Evolutionary conservation across 2,113 vertebrate genomes (phyloP), one percentile per base, ranked within the genome.

Genomic region (Podilymbus podiceps): DNA sequence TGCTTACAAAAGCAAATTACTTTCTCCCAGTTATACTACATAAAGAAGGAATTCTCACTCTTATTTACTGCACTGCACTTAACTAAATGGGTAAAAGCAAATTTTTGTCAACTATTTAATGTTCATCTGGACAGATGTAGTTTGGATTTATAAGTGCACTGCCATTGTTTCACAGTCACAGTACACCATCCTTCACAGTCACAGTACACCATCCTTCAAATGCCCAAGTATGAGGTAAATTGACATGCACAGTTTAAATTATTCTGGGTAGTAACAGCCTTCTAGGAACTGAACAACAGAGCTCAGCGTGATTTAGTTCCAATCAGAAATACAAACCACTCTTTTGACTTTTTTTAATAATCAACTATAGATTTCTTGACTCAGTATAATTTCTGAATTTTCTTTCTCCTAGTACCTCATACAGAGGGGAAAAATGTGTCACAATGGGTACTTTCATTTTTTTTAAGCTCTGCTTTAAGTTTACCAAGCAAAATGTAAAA

Each of bases 21-120:
- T 68, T 88, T 72, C 53, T 23, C 17, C 71, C 46, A n/a, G 66
- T 76, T 83, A 31, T 28, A 64, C 46, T 11, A 27, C 23, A 78
- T 16, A 42, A 52, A 80, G 40, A 58, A 49, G 25, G 62, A 91
- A 85, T 79, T 75, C 42, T 62, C 35, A 40, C 50, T 78, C 79
- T 47, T 56, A 88, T 90, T 94, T 91, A 72, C 55, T 67, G 75
- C 90, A 71, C 67, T 3, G 5, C 50, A 71, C 11, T 78, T 69
- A 31, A 79, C 78, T 89, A 88, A 75, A 46, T 35, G 38, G 25
- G 63, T 71, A 42, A 31, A 19, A 94, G 16, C 35, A 77, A 83
- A 50, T 30, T 83, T 88, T 89, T 88, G 79, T 55, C 58, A 85
- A 47, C 68, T 66, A 71, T 85, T 88, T 94, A 33, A 59, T 64